phyloP scores from a whole-genome alignment of 2,797 vertebrate genomes.

The Euphonia xanthogaster region DNA sequence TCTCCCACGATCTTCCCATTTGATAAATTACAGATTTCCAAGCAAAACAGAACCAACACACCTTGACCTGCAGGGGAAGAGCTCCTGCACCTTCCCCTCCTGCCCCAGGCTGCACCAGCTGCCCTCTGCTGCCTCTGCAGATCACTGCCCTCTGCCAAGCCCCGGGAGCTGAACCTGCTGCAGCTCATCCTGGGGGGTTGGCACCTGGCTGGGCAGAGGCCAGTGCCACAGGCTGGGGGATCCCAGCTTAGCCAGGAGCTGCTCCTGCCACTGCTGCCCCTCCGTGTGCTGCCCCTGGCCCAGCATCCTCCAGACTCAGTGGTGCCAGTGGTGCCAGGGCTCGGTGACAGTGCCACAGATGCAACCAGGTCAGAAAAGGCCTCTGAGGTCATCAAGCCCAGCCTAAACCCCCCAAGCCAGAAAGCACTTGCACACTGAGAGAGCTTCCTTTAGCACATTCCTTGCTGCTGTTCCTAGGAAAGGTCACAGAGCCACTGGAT shows the following conservation, averaged over 20 bases:
- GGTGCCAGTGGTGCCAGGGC: too few species aligned
- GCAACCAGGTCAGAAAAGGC: background rate
- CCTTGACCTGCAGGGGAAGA: background rate
- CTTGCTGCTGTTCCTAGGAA: background rate
- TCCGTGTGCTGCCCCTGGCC: background rate
- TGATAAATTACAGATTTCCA: background rate
- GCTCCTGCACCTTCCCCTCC: background rate
- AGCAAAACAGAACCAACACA: background rate
- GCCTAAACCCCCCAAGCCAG: background rate
- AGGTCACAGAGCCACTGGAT: background rate
- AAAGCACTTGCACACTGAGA: rapidly evolving
- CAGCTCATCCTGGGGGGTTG: too few species aligned
- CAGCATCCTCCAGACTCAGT: background rate
- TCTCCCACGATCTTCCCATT: background rate
- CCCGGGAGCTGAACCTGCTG: rapidly evolving
- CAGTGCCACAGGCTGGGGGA: background rate
- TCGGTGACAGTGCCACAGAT: background rate
- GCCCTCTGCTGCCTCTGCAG: too few species aligned
- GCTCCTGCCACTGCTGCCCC: background rate
- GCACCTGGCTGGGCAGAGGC: background rate
- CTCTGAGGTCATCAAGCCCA: background rate
- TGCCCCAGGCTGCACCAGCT: background rate
- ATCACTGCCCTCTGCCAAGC: background rate
- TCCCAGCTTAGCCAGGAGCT: background rate
- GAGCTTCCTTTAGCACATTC: background rate